Base-by-base conservation (phyloP, 2,797 vertebrate genomes). In the Poecilia picta region DNA sequence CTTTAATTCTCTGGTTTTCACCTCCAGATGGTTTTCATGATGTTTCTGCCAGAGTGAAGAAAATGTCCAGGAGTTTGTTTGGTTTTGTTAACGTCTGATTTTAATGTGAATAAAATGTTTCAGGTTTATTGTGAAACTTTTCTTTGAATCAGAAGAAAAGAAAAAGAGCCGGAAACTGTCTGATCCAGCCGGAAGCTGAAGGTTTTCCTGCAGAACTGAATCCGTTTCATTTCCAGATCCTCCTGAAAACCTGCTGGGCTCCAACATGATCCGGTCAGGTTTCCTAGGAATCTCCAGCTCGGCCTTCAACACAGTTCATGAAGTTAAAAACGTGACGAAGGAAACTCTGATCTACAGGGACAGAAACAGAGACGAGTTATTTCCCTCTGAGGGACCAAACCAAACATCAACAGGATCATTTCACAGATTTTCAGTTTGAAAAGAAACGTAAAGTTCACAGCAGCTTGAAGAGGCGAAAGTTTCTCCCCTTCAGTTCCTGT, bases 21-120 rank as follows among this genome's bases (percentile, higher is more conserved):
- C 72, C 70, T 85, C 72, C 23, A 15, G 39, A n/a, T 28, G 23
- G 4, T 45, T 10, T n/a, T 81, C 80, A 82, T 72, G 28, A 80
- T 77, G 83, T 4, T 76, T 73, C 23, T 71, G 8, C 31, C 47
- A 39, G 41, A 4, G 7, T 23, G 51, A 23, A 66, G 39, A 45
- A 66, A 39, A 4, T 33, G 18, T 66, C 18, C 18, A 23, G 36
- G 1, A 20, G 2, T 39, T 66, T 36, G 8, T 23, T 39, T 39
- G 57, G 18, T 8, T 31, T 33, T 62, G 7, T 36, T 20, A 39
- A 36, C 33, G 39, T 33, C 62, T 66, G 16, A 3, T 36, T 36
- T 66, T 10, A 20, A 13, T 59, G 1, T 59, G n/a, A 59, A 15
- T 31, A 16, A 59, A 59, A 59, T 59, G 2, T 59, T 59, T 59